phyloP scores from a whole-genome alignment of 2,113 vertebrate genomes.

The Cheilinus undulatus region DNA sequence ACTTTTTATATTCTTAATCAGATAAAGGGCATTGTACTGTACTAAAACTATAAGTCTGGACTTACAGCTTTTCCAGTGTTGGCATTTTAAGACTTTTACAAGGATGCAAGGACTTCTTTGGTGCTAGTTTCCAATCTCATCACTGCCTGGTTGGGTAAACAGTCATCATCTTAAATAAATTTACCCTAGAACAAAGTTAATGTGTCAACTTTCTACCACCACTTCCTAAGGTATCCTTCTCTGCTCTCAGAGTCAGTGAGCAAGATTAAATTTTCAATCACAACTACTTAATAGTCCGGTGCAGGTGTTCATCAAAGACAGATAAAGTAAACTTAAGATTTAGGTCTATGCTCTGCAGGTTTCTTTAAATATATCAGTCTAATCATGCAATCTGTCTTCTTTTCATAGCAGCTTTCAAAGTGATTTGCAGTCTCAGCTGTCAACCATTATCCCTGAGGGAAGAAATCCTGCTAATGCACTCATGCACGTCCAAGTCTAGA shows the following conservation, averaged over 20 bases:
- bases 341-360: not conserved
- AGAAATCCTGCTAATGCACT: not conserved
- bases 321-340: constrained; percentile 7
- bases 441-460: constrained; percentile 1
- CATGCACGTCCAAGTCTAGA: constrained; percentile 5
- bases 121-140: not conserved
- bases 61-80: not conserved
- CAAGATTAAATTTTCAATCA: not conserved
- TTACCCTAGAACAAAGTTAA: not conserved
- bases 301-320: constrained; percentile 18
- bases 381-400: constrained; percentile 6
- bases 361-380: constrained; percentile 14
- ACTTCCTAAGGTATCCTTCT: not conserved
- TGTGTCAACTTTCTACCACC: not conserved
- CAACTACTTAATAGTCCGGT: not conserved
- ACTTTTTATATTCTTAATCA: too few relatives aligned
- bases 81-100: not conserved
- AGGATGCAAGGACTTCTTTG: too few relatives aligned
- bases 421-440: constrained; percentile 11
- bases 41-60: too few relatives aligned
- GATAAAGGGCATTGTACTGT: too few relatives aligned
- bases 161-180: constrained; percentile 15
- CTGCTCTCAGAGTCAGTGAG: not conserved
- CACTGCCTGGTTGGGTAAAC: constrained; percentile 9
- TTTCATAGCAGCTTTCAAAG: not conserved